These are phyloP conservation scores for Polyploca ridens DNA, from an alignment of 2,888 invertebrate genomes.

Conservation along the genomic window DNA sequence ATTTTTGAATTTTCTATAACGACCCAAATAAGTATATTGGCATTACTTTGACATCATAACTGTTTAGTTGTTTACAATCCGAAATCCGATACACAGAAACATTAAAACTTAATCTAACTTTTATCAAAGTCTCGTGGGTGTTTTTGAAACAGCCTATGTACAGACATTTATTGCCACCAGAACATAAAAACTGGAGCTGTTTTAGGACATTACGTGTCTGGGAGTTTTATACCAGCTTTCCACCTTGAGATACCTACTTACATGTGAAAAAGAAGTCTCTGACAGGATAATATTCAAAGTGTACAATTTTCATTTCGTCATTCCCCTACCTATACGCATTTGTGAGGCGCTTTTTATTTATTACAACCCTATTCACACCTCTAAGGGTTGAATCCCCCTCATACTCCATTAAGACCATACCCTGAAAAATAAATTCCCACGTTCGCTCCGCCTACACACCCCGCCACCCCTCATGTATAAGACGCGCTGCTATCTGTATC, in stretches of 20 bases:
- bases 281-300: background rate
- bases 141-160: conserved; percentile 3
- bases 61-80: background rate
- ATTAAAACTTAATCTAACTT: conserved; percentile 4
- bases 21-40: too few relatives aligned
- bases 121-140: background rate
- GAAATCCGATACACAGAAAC: background rate
- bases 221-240: background rate
- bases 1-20: too few relatives aligned
- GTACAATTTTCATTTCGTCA: conserved; percentile 14
- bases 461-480: too few relatives aligned
- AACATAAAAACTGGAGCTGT: background rate
- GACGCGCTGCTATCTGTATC: too few relatives aligned
- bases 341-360: conserved; percentile 18
- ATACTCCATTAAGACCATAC: conserved; percentile 22
- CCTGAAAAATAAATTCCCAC: too few relatives aligned
- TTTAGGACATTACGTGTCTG: background rate
- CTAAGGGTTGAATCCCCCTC: conserved; percentile 15
- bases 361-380: conserved; percentile 16
- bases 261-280: background rate
- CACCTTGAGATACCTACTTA: too few relatives aligned
- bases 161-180: conserved; percentile 1
- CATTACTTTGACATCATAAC: background rate
- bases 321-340: background rate
- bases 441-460: too few relatives aligned